Percentiles rank a stretch among this genome's conserved stretches.
Evolutionary conservation across 1,140 invertebrate species (phyloP).

Genomic region (Spodoptera frugiperda): DNA sequence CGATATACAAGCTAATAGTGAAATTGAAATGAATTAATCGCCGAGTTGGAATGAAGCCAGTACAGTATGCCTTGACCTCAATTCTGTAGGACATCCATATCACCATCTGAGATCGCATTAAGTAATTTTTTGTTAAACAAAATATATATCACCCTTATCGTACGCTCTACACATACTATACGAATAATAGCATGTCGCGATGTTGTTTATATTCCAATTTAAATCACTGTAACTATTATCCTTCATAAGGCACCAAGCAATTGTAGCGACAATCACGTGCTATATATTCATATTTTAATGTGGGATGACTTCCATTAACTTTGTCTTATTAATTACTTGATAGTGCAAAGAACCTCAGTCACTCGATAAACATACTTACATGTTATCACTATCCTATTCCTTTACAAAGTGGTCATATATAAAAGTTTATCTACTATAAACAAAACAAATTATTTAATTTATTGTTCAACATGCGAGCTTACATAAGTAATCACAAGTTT

Average conservation of each 20-base stretch:
- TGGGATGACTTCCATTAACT: neutral
- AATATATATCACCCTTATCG: too few species aligned
- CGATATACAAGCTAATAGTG: too few species aligned
- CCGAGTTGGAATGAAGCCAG: too few species aligned
- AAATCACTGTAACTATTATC: conserved; percentile 16
- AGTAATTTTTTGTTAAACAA: too few species aligned
- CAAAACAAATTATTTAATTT: conserved; percentile 1
- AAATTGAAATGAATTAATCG: too few species aligned
- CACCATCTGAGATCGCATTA: too few species aligned
- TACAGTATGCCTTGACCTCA: too few species aligned
- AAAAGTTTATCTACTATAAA: neutral
- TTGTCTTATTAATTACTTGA: neutral
- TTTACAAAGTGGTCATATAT: conserved; percentile 16
- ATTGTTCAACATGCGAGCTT: conserved; percentile 22
- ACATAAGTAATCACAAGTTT: conserved; percentile 2
- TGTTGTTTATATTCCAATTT: neutral
- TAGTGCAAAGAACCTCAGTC: conserved; percentile 30
- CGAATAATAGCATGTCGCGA: neutral
- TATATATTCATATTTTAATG: neutral
- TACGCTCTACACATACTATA: neutral
- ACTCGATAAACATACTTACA: conserved; percentile 7
- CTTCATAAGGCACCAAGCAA: conserved; percentile 32
- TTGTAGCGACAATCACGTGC: conserved; percentile 18
- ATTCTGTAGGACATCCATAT: too few species aligned
- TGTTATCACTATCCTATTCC: conserved; percentile 11